A percentile compares a stretch with the other conserved stretches of the same genome.
phyloP scores from a whole-genome alignment of 1,140 invertebrate species.

The Trichonephila clavata region DNA sequence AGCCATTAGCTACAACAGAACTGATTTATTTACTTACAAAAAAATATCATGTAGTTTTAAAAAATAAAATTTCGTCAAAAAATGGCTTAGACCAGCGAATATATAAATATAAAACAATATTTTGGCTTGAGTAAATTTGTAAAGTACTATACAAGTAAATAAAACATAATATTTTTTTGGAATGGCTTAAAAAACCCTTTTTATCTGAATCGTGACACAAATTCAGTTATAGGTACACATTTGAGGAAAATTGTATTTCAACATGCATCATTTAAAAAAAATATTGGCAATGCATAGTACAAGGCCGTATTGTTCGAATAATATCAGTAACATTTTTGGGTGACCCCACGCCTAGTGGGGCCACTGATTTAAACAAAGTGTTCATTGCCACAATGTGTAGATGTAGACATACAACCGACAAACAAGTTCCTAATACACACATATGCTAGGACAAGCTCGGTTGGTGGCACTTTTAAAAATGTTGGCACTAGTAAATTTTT shows the following conservation, averaged over 20 bases:
- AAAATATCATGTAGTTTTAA: too few species aligned
- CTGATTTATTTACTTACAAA: too few species aligned
- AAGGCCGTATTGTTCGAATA: constrained; percentile 55
- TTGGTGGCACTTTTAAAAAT: constrained; percentile 62
- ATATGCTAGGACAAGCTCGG: constrained; percentile 49
- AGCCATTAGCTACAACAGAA: too few species aligned
- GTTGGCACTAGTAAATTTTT: constrained; percentile 66
- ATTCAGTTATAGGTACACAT: too few species aligned
- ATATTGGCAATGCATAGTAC: neutral
- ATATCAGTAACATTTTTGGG: constrained; percentile 52
- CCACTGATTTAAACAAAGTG: constrained; percentile 70
- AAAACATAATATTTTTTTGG: too few species aligned
- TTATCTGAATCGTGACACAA: too few species aligned
- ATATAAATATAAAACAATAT: too few species aligned
- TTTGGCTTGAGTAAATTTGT: too few species aligned
- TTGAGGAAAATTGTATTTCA: neutral
- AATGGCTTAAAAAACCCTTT: too few species aligned
- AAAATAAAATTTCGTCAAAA: too few species aligned
- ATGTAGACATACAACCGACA: constrained; percentile 59
- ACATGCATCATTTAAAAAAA: neutral
- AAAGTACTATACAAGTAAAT: too few species aligned
- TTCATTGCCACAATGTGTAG: constrained; percentile 67
- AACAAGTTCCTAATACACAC: constrained; percentile 62
- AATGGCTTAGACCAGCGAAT: too few species aligned
- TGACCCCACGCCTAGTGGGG: constrained; percentile 39